A percentile compares a stretch with the other conserved stretches of the same genome.
phyloP scores from a whole-genome alignment of 2,113 vertebrate species.

The Thymallus thymallus region DNA sequence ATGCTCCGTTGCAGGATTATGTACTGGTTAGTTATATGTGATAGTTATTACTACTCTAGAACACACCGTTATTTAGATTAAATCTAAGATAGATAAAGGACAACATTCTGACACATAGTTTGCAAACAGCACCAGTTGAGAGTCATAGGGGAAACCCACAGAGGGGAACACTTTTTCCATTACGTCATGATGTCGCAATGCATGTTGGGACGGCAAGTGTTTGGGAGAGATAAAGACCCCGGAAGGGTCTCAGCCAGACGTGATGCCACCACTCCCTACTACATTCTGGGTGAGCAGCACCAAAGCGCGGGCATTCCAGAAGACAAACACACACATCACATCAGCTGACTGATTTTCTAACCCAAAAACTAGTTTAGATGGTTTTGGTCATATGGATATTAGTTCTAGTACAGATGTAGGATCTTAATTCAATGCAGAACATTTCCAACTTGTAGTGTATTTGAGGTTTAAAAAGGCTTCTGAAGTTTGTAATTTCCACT shows the following conservation, averaged over 20 bases:
- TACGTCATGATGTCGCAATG: not conserved
- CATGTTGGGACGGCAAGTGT: conserved; percentile 49
- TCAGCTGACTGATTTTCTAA: not conserved
- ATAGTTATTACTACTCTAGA: not conserved
- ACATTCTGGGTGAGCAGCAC: not conserved
- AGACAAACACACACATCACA: not conserved
- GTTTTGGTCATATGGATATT: too few relatives aligned
- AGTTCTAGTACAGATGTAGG: too few relatives aligned
- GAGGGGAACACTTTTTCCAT: not conserved
- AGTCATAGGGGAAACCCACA: not conserved
- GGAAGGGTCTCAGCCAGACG: conserved; percentile 39
- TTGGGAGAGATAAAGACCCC: conserved; percentile 66
- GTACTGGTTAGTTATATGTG: not conserved
- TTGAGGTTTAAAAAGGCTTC: too few relatives aligned
- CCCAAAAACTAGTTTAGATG: too few relatives aligned
- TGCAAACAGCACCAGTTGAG: not conserved
- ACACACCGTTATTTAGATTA: not conserved
- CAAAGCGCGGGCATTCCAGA: not conserved
- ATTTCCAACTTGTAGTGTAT: too few relatives aligned
- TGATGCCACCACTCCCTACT: conserved; percentile 40
- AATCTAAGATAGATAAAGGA: not conserved
- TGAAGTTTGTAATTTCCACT: too few relatives aligned
- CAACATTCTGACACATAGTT: not conserved
- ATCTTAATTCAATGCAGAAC: too few relatives aligned
- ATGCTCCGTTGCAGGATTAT: too few relatives aligned